Conservation (phyloP, 2,888 invertebrate genomes). For the Cyclophora albipunctata region DNA sequence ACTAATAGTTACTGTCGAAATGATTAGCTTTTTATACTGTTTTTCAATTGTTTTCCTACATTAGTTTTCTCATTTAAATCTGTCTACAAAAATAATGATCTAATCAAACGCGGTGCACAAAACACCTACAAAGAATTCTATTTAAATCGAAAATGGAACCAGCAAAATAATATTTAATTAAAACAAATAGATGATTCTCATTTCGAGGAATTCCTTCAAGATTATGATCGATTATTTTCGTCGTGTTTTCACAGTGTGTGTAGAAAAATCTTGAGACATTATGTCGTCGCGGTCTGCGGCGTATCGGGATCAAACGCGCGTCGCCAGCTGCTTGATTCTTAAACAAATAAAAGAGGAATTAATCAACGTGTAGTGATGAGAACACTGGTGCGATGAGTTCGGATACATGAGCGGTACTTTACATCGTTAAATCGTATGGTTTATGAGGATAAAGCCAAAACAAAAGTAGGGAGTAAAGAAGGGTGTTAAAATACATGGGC, state of each 20-base stretch:
- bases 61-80: too few species aligned
- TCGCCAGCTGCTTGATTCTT: conserved; percentile 61
- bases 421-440: too few species aligned
- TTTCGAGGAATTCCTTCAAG: conserved; percentile 49
- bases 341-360: conserved; percentile 71
- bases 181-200: conserved; percentile 41
- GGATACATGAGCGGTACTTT: too few species aligned
- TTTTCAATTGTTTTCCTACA: too few species aligned
- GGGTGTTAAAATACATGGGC: too few species aligned
- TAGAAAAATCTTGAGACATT: conserved; percentile 58
- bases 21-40: too few species aligned
- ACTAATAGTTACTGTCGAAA: too few species aligned
- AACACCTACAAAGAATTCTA: neutral
- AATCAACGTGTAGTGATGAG: conserved; percentile 65
- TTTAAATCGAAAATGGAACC: too few species aligned
- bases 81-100: too few species aligned
- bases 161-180: conserved; percentile 24
- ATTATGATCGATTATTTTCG: conserved; percentile 70
- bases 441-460: too few species aligned
- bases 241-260: conserved; percentile 52
- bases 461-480: too few species aligned
- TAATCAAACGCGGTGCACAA: too few species aligned
- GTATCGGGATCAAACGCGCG: conserved; percentile 67
- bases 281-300: conserved; percentile 55
- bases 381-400: conserved; percentile 12